Base-by-base conservation (phyloP, 1,140 invertebrate genomes). In the Procambarus virginalis region DNA sequence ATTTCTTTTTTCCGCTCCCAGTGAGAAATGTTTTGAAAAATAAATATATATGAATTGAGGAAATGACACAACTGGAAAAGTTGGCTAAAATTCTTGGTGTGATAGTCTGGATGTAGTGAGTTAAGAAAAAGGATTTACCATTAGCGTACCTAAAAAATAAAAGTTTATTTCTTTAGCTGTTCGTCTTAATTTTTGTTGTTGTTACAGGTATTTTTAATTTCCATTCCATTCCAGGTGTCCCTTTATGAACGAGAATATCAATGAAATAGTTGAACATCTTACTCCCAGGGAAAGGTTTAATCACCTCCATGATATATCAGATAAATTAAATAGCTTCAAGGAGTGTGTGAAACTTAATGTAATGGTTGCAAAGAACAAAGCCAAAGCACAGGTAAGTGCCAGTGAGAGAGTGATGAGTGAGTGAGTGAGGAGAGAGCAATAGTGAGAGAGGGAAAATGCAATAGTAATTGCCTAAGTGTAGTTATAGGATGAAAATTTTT, bases 281-380 rank as follows among this genome's bases (percentile, higher is more conserved):
- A 78, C 76, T 51, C 76, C 76, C 5, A 4, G 46, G 20, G 76
- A 48, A 51, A 48, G 76, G 14, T 78, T 49, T 49, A 14, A 78
- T 78, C 76, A 78, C 6, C 76, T 78, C 10, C 49, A 78, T 12
- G 20, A 78, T 6, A 22, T 78, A 10, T 46, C 76, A 6, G 14
- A 20, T 0, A 78, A 49, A 14, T n/a, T 78, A 48, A 48, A 49
- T 22, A 20, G 17, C 12, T 78, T 17, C 10, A 78, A 14, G 20
- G 76, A 78, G 49, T 12, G 10, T 49, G 46, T 78, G 4, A 78
- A 78, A 22, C 46, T 78, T 9, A 78, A 14, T 49, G 46, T 78
- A 51, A 49, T 78, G 76, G 14, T 78, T 78, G 76, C 76, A 5
- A 78, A 78, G 76, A 78, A 78, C 49, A 78, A 78, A 20, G 20